Conservation (phyloP, 2,888 invertebrate species). For the Cephonodes hylas region DNA sequence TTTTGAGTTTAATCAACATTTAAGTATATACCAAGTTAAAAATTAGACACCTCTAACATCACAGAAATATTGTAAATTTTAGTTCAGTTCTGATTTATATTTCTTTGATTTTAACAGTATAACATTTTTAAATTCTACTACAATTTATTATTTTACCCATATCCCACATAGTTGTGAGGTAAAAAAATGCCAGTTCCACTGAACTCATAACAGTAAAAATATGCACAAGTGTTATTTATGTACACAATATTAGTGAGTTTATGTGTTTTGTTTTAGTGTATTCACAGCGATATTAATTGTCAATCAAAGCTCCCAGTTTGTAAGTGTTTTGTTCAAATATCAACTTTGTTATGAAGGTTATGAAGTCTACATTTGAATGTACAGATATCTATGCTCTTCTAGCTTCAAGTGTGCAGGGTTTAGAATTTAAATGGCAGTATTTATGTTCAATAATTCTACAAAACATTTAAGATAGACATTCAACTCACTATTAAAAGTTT, state of each 20-base stretch:
- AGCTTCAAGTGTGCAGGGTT: not conserved
- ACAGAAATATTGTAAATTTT: no score
- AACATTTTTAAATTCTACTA: no score
- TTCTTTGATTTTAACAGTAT: no score
- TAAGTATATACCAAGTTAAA: no score
- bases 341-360: not conserved
- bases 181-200: not conserved
- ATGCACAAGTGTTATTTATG: slow-evolving; percentile 19
- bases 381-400: not conserved
- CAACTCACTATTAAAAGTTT: not conserved
- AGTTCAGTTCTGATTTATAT: no score
- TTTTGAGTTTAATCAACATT: no score
- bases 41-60: no score
- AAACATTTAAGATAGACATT: not conserved
- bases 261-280: not conserved
- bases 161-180: no score
- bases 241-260: slow-evolving; percentile 19
- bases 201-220: not conserved
- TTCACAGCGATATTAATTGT: slow-evolving; percentile 5
- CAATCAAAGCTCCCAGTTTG: slow-evolving; percentile 3
- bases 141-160: no score
- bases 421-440: not conserved
- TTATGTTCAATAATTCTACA: not conserved
- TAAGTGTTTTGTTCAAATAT: not conserved
- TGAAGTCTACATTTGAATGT: not conserved